Percentiles rank a stretch among this genome's conserved stretches.
These are phyloP conservation scores for Platorchestia sp. DNA, from an alignment of 1,140 invertebrate species.

Conservation along the genomic window DNA sequence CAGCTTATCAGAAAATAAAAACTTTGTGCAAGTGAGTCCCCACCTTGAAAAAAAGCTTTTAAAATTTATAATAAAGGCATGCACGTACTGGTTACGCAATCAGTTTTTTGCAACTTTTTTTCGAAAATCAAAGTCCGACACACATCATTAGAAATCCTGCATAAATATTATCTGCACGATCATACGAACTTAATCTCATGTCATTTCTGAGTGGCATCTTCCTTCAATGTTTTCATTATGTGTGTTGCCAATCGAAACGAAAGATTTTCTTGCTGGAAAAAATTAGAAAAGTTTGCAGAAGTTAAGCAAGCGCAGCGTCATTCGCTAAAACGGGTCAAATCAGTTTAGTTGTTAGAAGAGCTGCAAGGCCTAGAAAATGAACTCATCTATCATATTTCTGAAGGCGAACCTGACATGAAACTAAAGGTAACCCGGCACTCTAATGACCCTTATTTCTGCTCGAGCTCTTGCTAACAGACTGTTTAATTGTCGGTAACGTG, in stretches of 20 bases:
- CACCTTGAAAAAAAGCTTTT: too few species aligned
- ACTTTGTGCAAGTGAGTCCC: too few species aligned
- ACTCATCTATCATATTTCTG: not conserved
- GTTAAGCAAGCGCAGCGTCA: not conserved
- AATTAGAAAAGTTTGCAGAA: not conserved
- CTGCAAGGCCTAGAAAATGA: not conserved
- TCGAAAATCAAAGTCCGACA: not conserved
- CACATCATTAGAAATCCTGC: not conserved
- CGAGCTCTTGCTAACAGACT: not conserved
- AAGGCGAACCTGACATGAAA: not conserved
- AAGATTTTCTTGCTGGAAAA: not conserved
- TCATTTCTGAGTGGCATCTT: not conserved
- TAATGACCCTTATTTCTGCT: not conserved
- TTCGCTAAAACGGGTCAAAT: not conserved
- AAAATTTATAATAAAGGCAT: too few species aligned
- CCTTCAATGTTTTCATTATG: not conserved
- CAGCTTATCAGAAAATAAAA: too few species aligned
- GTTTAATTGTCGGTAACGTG: slow-evolving; percentile 5
- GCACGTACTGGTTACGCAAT: too few species aligned
- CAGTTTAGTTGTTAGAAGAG: not conserved
- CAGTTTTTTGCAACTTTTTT: too few species aligned
- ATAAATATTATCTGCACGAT: not conserved
- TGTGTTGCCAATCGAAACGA: not conserved
- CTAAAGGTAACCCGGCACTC: not conserved
- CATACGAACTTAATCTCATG: too few species aligned